Percentiles rank a stretch among this genome's conserved stretches.
These are phyloP conservation scores for Stramonita haemastoma DNA, from an alignment of 2,888 invertebrate genomes.

Conservation along the genomic window DNA sequence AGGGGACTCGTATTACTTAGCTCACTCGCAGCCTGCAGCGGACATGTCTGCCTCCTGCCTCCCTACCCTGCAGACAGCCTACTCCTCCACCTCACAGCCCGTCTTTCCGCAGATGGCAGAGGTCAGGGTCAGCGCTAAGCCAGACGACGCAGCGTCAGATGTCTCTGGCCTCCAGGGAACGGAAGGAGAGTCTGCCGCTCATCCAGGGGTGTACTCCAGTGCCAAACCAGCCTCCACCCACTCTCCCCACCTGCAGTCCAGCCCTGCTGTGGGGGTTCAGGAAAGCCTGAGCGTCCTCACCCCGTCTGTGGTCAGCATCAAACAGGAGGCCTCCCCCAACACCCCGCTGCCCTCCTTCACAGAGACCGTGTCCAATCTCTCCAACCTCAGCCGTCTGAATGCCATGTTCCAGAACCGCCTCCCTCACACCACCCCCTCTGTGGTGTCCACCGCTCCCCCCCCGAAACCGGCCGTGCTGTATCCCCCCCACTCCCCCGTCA, in stretches of 20 bases:
- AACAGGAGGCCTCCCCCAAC: slow-evolving; percentile 29
- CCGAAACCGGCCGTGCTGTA: background rate
- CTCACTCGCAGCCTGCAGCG: background rate
- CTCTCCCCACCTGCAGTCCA: background rate
- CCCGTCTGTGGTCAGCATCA: background rate
- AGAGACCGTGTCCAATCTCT: slow-evolving; percentile 39
- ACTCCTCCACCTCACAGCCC: background rate
- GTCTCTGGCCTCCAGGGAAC: background rate
- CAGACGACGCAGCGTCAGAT: background rate
- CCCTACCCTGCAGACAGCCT: background rate
- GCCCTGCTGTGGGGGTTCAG: background rate
- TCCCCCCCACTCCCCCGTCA: background rate
- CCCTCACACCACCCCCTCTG: background rate
- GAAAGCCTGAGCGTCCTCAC: background rate
- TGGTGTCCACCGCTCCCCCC: background rate
- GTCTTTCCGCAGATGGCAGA: background rate
- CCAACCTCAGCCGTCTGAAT: slow-evolving; percentile 35
- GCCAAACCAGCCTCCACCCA: background rate
- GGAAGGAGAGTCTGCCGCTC: background rate
- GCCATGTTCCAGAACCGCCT: slow-evolving; percentile 41
- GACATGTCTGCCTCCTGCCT: background rate
- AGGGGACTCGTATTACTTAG: background rate
- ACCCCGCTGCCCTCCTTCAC: slow-evolving; percentile 41
- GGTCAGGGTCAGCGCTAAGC: background rate
- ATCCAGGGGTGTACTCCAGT: background rate